Evolutionary conservation across 2,113 vertebrate species (phyloP).

Genomic region (Cyprinodon variegatus): DNA sequence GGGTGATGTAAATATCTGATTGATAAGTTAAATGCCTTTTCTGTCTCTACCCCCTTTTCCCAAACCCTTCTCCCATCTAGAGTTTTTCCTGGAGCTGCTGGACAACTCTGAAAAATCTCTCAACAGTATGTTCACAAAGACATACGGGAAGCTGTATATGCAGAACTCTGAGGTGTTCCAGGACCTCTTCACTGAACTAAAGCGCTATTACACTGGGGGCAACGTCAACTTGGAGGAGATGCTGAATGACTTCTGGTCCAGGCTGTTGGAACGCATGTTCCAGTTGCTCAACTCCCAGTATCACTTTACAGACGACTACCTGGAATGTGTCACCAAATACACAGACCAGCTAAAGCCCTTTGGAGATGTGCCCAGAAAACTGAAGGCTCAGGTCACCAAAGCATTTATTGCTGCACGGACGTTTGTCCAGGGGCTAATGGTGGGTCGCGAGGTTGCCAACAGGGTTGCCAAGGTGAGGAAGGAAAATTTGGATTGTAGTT

Average conservation of each 20-base stretch:
- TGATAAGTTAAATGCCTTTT: constrained; percentile 30
- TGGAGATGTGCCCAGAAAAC: constrained; percentile 91
- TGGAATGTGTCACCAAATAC: constrained; percentile 96
- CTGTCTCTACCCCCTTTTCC: constrained; percentile 14
- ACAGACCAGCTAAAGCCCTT: constrained; percentile 94
- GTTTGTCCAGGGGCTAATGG: constrained; percentile 95
- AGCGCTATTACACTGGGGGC: constrained; percentile 94
- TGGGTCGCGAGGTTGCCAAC: constrained; percentile 95
- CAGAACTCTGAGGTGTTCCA: constrained; percentile 96
- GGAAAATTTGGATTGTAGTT: not conserved
- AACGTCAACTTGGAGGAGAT: constrained; percentile 96
- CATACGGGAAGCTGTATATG: constrained; percentile 92
- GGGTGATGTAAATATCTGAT: constrained; percentile 11
- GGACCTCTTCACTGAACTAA: constrained; percentile 94
- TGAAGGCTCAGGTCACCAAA: constrained; percentile 93
- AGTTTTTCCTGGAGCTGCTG: constrained; percentile 96
- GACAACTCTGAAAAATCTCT: constrained; percentile 94
- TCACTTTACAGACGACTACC: constrained; percentile 94
- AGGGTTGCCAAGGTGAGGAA: constrained; percentile 93
- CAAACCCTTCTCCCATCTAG: constrained; percentile 68
- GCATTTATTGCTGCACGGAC: constrained; percentile 95
- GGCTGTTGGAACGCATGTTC: constrained; percentile 94
- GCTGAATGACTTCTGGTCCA: constrained; percentile 96
- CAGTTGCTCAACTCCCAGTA: constrained; percentile 96
- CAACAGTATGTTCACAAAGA: constrained; percentile 91